Conservation (phyloP, 2,113 vertebrate species). For the Otus sunia region DNA sequence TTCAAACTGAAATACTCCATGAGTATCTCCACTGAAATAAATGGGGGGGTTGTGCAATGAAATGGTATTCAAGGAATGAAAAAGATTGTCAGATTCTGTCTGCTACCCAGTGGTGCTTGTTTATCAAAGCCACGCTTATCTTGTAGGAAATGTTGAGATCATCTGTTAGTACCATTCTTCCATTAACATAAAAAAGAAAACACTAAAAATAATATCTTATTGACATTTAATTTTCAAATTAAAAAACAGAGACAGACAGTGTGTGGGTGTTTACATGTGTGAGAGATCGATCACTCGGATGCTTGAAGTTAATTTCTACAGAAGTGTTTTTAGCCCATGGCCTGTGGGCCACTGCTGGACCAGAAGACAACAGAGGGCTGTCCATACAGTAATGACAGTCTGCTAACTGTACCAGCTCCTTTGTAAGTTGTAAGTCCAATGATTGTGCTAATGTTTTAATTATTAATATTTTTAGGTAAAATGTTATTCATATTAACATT, state of each 20-base stretch:
- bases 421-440: not conserved
- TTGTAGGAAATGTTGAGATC: not conserved
- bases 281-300: not conserved
- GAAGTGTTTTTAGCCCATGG: not conserved
- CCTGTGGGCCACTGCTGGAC: not conserved
- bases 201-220: not conserved
- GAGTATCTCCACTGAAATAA: not conserved
- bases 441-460: not conserved
- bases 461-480: not conserved
- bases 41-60: not conserved
- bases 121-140: not conserved
- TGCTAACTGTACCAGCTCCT: not conserved
- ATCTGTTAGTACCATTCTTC: not conserved
- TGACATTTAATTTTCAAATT: not conserved
- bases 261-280: not conserved
- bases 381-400: not conserved
- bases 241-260: slow-evolving; percentile 18
- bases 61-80: not conserved
- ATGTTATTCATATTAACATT: not conserved
- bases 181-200: not conserved
- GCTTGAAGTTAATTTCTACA: not conserved
- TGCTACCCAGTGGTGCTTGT: not conserved
- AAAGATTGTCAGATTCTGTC: not conserved
- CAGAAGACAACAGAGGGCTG: not conserved
- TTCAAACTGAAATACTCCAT: not conserved